Conservation (phyloP, 1,140 invertebrate species). For the Chrysomallon squamiferum region DNA sequence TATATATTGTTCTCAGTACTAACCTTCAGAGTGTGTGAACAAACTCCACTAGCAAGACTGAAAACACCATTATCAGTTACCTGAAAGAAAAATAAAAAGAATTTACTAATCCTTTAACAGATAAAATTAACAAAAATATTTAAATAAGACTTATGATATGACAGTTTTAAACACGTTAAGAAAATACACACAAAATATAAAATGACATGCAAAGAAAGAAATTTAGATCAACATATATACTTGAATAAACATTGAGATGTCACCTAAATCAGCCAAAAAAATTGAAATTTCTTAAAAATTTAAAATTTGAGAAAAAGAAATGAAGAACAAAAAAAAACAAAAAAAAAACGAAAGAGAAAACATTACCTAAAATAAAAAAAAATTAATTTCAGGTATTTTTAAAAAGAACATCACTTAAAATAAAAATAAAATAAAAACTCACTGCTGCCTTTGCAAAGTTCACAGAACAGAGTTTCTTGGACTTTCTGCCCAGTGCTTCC, state of each 20-base stretch:
- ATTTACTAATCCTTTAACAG: neutral
- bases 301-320: too few relatives aligned
- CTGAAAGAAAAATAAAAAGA: conserved; percentile 20
- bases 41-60: conserved; percentile 36
- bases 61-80: conserved; percentile 41
- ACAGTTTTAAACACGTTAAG: too few relatives aligned
- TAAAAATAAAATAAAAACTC: conserved; percentile 12
- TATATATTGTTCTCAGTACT: too few relatives aligned
- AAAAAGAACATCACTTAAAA: too few relatives aligned
- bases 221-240: neutral
- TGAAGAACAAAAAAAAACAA: neutral
- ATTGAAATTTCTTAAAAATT: neutral
- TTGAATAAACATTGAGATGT: neutral
- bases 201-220: neutral
- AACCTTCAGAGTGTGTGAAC: conserved; percentile 39
- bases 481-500: conserved; percentile 34
- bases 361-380: neutral
- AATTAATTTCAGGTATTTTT: neutral
- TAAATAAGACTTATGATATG: neutral
- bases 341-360: neutral
- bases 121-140: neutral
- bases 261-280: neutral
- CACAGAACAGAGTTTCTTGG: conserved; percentile 32
- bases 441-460: conserved; percentile 46
- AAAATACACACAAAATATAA: too few relatives aligned